Percentiles rank a stretch among this genome's conserved stretches.
Evolutionary conservation across 2,888 invertebrate genomes (phyloP).

Genomic region (Meteorus colon): DNA sequence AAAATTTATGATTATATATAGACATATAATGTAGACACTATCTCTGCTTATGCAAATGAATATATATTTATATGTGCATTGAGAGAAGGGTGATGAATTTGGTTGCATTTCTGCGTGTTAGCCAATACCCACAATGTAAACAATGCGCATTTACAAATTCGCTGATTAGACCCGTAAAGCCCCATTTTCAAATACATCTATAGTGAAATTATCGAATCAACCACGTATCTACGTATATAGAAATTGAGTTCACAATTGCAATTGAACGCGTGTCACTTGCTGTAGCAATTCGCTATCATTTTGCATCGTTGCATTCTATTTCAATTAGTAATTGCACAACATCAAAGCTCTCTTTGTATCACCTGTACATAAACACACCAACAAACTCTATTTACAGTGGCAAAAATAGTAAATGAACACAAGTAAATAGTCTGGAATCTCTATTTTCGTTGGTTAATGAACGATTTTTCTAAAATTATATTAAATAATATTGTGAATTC

Average conservation of each 20-base stretch:
- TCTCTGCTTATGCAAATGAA: neutral
- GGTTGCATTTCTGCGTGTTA: slow-evolving; percentile 4
- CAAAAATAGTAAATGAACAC: neutral
- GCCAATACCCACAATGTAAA: slow-evolving; percentile 36
- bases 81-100: slow-evolving; percentile 40
- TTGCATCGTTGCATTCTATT: slow-evolving; percentile 13
- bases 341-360: slow-evolving; percentile 30
- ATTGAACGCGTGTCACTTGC: slow-evolving; percentile 5
- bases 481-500: neutral
- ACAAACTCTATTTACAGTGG: neutral
- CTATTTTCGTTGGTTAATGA: neutral
- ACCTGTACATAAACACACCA: too few species aligned
- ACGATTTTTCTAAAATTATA: neutral
- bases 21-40: neutral
- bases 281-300: slow-evolving; percentile 20
- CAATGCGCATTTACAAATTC: slow-evolving; percentile 40
- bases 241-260: slow-evolving; percentile 3
- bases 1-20: neutral
- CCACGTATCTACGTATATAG: slow-evolving; percentile 18
- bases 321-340: slow-evolving; percentile 13
- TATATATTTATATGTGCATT: neutral
- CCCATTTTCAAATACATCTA: slow-evolving; percentile 29
- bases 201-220: slow-evolving; percentile 16
- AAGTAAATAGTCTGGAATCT: neutral
- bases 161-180: slow-evolving; percentile 43